Conservation (phyloP, 1,140 invertebrate genomes). For the Eriocheir sinensis region DNA sequence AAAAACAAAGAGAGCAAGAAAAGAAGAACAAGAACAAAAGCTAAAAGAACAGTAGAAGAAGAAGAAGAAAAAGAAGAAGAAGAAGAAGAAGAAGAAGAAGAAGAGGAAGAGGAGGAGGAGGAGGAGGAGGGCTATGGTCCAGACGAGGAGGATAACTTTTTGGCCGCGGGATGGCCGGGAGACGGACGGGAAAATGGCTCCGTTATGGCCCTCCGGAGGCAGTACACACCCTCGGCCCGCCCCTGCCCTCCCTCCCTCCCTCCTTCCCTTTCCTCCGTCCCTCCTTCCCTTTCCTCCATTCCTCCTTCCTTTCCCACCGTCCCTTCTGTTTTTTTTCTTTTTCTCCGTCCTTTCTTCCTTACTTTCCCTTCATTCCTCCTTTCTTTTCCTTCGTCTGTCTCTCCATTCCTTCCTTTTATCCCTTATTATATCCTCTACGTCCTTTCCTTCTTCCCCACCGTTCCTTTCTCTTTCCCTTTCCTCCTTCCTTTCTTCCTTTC, state of each 20-base stretch:
- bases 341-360: not conserved
- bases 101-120: not conserved
- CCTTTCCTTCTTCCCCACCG: not conserved
- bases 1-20: not conserved
- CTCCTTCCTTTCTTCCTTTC: constrained; percentile 19
- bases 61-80: too few relatives aligned
- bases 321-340: too few relatives aligned
- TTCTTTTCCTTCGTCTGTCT: too few relatives aligned
- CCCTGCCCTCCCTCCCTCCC: too few relatives aligned
- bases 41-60: not conserved
- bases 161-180: constrained; percentile 2
- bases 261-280: too few relatives aligned
- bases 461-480: constrained; percentile 2
- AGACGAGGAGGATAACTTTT: not conserved
- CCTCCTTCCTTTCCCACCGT: not conserved
- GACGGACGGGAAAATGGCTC: not conserved
- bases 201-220: not conserved
- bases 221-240: not conserved
- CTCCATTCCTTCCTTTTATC: not conserved
- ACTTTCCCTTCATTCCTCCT: too few relatives aligned
- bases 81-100: not conserved
- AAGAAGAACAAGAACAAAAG: not conserved
- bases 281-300: not conserved
- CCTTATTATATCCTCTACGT: too few relatives aligned
- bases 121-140: constrained; percentile 1